Conservation (phyloP, 2,113 vertebrate genomes). For the Gadus chalcogrammus region DNA sequence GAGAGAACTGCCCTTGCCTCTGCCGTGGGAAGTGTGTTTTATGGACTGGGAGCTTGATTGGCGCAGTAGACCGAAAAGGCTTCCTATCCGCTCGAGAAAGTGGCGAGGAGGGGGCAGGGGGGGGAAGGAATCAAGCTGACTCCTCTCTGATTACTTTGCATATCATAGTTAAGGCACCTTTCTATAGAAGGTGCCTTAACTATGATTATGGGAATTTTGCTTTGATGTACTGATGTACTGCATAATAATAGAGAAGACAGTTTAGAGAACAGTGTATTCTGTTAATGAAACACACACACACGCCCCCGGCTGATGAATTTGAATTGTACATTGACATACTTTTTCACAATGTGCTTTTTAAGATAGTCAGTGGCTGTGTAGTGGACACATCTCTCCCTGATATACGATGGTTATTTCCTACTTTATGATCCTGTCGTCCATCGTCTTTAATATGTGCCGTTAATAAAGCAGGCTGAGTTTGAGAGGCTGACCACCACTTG, state of each 20-base stretch:
- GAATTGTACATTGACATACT: too few relatives aligned
- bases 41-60: not conserved
- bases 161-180: not conserved
- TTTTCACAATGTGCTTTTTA: too few relatives aligned
- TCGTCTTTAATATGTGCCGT: too few relatives aligned
- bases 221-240: not conserved
- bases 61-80: not conserved
- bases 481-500: too few relatives aligned
- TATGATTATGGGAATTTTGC: not conserved
- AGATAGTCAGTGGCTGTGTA: too few relatives aligned
- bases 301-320: too few relatives aligned
- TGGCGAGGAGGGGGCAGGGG: not conserved
- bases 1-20: not conserved
- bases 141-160: not conserved
- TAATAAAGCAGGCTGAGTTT: too few relatives aligned
- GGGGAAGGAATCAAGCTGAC: not conserved
- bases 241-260: not conserved
- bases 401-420: too few relatives aligned
- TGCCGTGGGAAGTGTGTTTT: not conserved
- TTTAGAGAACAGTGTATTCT: not conserved
- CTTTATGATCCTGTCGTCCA: too few relatives aligned
- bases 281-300: too few relatives aligned
- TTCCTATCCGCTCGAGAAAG: not conserved
- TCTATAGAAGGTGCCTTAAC: not conserved
- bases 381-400: too few relatives aligned